Conservation (phyloP, 2,797 vertebrate species). For the Acanthis flammea region DNA sequence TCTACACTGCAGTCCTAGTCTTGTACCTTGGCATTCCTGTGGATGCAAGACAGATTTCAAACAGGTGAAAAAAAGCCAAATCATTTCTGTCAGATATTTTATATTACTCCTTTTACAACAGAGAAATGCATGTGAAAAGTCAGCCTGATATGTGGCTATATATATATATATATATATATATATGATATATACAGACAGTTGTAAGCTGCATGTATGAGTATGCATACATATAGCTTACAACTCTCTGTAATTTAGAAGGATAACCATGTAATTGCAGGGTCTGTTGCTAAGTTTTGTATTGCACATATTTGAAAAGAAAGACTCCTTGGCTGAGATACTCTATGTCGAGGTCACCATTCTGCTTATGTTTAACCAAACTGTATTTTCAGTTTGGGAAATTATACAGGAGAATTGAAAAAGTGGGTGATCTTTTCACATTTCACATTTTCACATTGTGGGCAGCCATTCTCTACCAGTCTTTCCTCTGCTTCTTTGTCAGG, state of each 20-base stretch:
- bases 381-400: background rate
- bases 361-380: background rate
- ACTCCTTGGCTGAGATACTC: background rate
- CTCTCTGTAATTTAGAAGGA: background rate
- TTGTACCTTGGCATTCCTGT: background rate
- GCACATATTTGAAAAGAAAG: background rate
- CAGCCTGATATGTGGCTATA: background rate
- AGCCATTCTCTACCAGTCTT: background rate
- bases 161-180: background rate
- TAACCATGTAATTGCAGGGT: background rate
- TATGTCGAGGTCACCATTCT: background rate
- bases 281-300: background rate
- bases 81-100: background rate
- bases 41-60: background rate
- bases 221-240: background rate
- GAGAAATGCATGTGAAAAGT: background rate
- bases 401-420: background rate
- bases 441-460: background rate
- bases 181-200: background rate
- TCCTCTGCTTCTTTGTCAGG: background rate
- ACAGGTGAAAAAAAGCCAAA: background rate
- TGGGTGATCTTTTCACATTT: background rate
- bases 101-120: background rate
- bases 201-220: background rate
- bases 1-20: background rate